Conservation (phyloP, 2,113 vertebrate species). For the Alectura lathami region DNA sequence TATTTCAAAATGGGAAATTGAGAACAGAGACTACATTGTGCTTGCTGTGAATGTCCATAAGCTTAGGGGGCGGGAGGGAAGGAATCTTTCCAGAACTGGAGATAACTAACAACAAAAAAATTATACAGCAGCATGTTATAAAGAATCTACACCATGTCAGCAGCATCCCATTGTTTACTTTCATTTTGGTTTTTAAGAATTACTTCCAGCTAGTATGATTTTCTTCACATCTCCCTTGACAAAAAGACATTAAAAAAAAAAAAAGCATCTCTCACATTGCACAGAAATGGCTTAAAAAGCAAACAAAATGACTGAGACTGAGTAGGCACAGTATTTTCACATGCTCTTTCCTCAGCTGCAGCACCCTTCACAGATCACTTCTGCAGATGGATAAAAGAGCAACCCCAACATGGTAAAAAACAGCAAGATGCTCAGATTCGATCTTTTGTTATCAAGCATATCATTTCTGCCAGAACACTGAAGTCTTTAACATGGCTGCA, state of each 20-base stretch:
- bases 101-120: background rate
- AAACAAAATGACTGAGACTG: background rate
- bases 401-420: background rate
- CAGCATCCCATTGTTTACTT: background rate
- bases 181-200: background rate
- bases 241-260: background rate
- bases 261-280: background rate
- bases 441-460: background rate
- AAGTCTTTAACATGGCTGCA: constrained; percentile 14
- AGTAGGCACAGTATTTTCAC: background rate
- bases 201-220: background rate
- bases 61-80: background rate
- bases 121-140: background rate
- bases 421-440: background rate
- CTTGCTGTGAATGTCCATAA: background rate
- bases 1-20: constrained; percentile 32
- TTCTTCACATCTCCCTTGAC: background rate
- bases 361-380: background rate
- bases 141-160: background rate
- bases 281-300: background rate
- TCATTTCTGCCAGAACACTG: background rate
- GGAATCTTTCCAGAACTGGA: background rate
- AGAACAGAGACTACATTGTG: background rate
- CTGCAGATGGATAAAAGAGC: background rate
- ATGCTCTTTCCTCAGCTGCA: background rate